Evolutionary conservation across 1,140 invertebrate genomes (phyloP).

Genomic region (Antheraea mylitta): DNA sequence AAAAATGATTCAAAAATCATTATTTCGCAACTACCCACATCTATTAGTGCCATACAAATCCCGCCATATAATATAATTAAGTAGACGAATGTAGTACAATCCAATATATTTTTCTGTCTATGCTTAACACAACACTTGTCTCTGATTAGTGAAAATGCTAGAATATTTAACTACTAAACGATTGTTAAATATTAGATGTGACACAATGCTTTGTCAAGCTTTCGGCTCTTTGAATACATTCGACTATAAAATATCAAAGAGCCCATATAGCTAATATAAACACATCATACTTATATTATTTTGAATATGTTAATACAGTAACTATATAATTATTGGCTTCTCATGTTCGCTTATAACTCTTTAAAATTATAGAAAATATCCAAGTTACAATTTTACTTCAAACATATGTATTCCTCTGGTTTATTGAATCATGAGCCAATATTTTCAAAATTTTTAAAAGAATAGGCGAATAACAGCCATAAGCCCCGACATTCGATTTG

Average conservation of each 20-base stretch:
- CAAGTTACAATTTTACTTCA: background rate
- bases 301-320: slow-evolving; percentile 11
- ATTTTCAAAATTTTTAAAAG: slow-evolving; percentile 25
- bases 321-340: slow-evolving; percentile 6
- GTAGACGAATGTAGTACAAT: background rate
- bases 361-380: slow-evolving; percentile 14
- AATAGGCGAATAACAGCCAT: slow-evolving; percentile 24
- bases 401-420: background rate
- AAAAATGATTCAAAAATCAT: background rate
- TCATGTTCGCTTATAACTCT: slow-evolving; percentile 8
- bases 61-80: background rate
- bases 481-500: slow-evolving; percentile 38
- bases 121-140: slow-evolving; percentile 27
- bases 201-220: slow-evolving; percentile 7
- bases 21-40: background rate
- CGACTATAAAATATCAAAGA: slow-evolving; percentile 10
- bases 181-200: slow-evolving; percentile 12
- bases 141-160: slow-evolving; percentile 24
- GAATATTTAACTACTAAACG: slow-evolving; percentile 28
- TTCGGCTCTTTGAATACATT: slow-evolving; percentile 7
- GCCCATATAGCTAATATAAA: background rate
- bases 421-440: background rate
- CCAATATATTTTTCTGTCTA: slow-evolving; percentile 4
- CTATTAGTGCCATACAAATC: background rate
- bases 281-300: slow-evolving; percentile 10